These are phyloP conservation scores for Apoderus coryli DNA, from an alignment of 2,888 invertebrate genomes.

Conservation along the genomic window DNA sequence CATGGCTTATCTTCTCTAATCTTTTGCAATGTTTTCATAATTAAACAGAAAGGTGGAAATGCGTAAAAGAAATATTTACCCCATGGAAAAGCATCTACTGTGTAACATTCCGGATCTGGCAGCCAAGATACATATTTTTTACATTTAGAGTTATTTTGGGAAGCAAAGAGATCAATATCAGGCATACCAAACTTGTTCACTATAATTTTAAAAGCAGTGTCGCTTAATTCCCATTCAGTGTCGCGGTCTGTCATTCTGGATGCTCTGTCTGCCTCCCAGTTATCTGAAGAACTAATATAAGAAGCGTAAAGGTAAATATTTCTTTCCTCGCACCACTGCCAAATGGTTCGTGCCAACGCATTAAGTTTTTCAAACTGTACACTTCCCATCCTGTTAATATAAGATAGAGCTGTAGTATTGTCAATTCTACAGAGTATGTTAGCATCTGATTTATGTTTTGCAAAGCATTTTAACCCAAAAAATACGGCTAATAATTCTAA, in stretches of 20 bases:
- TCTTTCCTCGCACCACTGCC: slow-evolving; percentile 18
- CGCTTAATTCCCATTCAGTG: slow-evolving; percentile 17
- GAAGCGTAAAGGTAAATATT: slow-evolving; percentile 17
- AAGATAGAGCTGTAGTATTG: slow-evolving; percentile 17
- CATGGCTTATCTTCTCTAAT: too few species aligned
- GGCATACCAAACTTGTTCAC: slow-evolving; percentile 6
- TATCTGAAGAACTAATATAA: slow-evolving; percentile 16
- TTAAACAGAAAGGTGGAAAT: too few species aligned
- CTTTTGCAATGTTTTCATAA: too few species aligned
- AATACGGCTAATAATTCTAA: slow-evolving; percentile 18
- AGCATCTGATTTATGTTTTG: slow-evolving; percentile 9
- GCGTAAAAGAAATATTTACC: too few species aligned
- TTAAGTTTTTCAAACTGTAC: slow-evolving; percentile 16
- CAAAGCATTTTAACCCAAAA: slow-evolving; percentile 17
- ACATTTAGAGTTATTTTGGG: slow-evolving; percentile 5
- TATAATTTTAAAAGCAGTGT: too few species aligned
- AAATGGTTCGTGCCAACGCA: slow-evolving; percentile 17
- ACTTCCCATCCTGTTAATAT: slow-evolving; percentile 18
- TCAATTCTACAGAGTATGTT: slow-evolving; percentile 16
- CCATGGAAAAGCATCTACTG: too few species aligned
- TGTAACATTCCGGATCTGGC: too few species aligned
- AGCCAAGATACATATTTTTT: slow-evolving; percentile 6
- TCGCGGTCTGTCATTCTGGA: slow-evolving; percentile 14
- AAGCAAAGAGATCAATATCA: slow-evolving; percentile 4
- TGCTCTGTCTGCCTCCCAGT: slow-evolving; percentile 17